Evolutionary conservation across 1,140 invertebrate genomes (phyloP), one percentile per base, ranked within the genome.

Genomic region (Cyclargus thomasi): DNA sequence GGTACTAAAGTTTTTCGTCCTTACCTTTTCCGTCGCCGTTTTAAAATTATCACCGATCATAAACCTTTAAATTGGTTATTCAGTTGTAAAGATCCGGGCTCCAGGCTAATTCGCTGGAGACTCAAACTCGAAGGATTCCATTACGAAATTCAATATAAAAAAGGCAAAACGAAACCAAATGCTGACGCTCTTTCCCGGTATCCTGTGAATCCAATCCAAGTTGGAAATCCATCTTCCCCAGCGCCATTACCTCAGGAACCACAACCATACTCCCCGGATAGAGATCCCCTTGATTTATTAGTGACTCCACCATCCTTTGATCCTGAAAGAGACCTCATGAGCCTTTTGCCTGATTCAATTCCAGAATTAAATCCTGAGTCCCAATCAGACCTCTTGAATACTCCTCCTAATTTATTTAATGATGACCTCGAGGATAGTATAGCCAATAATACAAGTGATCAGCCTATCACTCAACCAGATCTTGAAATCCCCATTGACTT

Each of bases 1-100:
- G 66, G 66, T 2, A 62, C 57, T 4, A 67, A 67, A 47, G 20
- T 23, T 22, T 67, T 67, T 20, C 17, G 59, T 22, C 66, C 66
- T 47, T 67, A 67, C n/a, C 6, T 67, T n/a, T 67, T 22, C 18
- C 57, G 66, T 14, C 59, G 17, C 29, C 55, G 29, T n/a, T 62
- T 67, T 62, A 65, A 22, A 55, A 65, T 65, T 17, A 22, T 65
- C 3, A 65, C 64, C 0, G 47, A 65, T 14, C 64, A 65, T n/a
- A 53, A 55, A 6, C 64, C 64, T 22, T 11, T 65, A 14, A 17
- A 65, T n/a, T 65, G 64, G 64, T 17, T 65, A 10, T 65, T 65
- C 23, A 65, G 23, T 23, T 55, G 53, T 53, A 65, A 53, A 22
- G 64, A 65, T 65, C 64, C 64, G 2, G 53, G 64, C 4, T 23